A percentile compares a stretch with the other conserved stretches of the same genome.
These are phyloP conservation scores for Xestia rhomboidea DNA, from an alignment of 2,888 invertebrate genomes.

Conservation along the genomic window DNA sequence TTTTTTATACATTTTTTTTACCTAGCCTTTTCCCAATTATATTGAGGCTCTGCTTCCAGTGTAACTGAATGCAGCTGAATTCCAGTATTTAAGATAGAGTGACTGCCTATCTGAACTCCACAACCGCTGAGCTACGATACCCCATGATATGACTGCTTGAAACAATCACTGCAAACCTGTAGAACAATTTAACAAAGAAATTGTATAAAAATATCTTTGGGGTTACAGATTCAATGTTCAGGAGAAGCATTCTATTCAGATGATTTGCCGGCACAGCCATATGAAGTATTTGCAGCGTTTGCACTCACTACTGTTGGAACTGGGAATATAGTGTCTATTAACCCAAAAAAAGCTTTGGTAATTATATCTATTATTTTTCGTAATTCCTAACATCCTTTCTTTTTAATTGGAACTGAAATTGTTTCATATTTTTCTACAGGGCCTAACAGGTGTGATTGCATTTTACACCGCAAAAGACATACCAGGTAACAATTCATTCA, in stretches of 20 bases:
- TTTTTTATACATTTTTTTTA: neutral
- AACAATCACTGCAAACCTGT: neutral
- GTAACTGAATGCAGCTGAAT: neutral
- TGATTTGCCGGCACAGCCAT: slow-evolving; percentile 89
- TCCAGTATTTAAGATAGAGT: neutral
- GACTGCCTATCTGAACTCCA: neutral
- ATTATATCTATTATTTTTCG: slow-evolving; percentile 42
- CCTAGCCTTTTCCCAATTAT: neutral
- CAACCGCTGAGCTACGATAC: neutral
- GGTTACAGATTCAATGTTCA: slow-evolving; percentile 89
- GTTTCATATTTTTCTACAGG: slow-evolving; percentile 81
- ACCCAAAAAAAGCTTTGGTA: slow-evolving; percentile 92
- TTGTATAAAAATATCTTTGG: neutral
- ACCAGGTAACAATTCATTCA: slow-evolving; percentile 91
- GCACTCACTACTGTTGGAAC: slow-evolving; percentile 90
- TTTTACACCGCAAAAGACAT: slow-evolving; percentile 92
- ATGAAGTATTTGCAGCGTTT: slow-evolving; percentile 92
- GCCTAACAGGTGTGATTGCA: slow-evolving; percentile 91
- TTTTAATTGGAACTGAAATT: neutral
- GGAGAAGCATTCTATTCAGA: slow-evolving; percentile 93
- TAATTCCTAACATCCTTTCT: neutral
- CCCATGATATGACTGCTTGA: neutral
- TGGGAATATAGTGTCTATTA: slow-evolving; percentile 90
- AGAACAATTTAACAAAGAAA: neutral
- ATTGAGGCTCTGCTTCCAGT: neutral